phyloP scores from a whole-genome alignment of 2,888 invertebrate species.

The Escarpia spicata region DNA sequence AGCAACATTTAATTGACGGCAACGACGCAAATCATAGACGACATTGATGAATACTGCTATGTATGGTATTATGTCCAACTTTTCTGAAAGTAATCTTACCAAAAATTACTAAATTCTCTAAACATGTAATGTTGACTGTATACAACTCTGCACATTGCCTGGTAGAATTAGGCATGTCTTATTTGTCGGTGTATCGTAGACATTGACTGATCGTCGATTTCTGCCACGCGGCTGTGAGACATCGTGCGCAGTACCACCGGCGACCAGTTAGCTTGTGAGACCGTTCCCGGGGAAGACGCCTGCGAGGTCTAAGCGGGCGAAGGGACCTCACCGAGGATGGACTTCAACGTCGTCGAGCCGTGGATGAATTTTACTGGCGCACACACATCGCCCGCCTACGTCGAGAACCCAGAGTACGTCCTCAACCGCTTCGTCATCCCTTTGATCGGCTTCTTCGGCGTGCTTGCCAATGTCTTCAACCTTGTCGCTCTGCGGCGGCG shows the following conservation, averaged over 20 bases:
- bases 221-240: background rate
- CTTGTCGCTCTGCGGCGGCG: conserved; percentile 56
- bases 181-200: background rate
- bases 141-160: background rate
- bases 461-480: conserved; percentile 58
- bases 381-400: background rate
- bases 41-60: no score
- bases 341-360: background rate
- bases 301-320: background rate
- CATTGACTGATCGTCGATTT: background rate
- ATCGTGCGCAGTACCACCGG: background rate
- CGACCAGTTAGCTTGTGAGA: no score
- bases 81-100: background rate
- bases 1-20: no score
- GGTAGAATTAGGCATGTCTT: background rate
- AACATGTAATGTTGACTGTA: background rate
- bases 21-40: no score
- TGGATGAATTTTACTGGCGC: background rate
- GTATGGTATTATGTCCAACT: no score
- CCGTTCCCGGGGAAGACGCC: background rate
- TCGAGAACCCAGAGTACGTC: conserved; percentile 24
- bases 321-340: background rate
- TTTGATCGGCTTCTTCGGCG: conserved; percentile 54
- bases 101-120: background rate
- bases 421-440: conserved; percentile 55